These are phyloP conservation scores for Drosophila prostipennis DNA, from an alignment of 2,888 invertebrate species.

Conservation along the genomic window DNA sequence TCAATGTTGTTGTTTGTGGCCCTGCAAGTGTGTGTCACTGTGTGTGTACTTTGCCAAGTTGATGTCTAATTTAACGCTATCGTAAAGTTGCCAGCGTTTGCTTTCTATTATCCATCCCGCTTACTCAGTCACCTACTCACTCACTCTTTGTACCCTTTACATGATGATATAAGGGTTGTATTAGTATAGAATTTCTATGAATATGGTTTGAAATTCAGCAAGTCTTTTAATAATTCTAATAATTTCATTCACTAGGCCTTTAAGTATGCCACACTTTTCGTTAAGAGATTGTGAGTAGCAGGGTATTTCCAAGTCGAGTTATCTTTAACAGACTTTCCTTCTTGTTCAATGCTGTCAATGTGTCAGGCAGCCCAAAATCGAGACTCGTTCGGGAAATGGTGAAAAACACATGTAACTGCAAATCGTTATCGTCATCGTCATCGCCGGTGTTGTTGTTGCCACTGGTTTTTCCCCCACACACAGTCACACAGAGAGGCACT, in stretches of 20 bases:
- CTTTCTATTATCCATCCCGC: constrained; percentile 39
- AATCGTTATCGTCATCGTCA: constrained; percentile 54
- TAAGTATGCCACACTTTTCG: neutral
- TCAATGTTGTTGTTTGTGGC: constrained; percentile 50
- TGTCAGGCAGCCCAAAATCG: constrained; percentile 62
- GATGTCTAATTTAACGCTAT: constrained; percentile 78
- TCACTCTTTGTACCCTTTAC: neutral
- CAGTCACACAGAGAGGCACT: neutral
- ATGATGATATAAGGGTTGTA: neutral
- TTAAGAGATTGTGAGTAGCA: no score
- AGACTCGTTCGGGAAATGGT: constrained; percentile 57
- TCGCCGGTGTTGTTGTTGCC: constrained; percentile 25
- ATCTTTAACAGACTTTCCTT: neutral
- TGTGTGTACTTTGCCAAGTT: constrained; percentile 64
- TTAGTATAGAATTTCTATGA: no score
- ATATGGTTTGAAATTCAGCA: no score
- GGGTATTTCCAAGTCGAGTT: neutral
- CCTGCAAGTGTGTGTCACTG: constrained; percentile 20
- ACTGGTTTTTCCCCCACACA: constrained; percentile 7
- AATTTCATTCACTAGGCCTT: no score
- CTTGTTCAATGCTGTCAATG: constrained; percentile 62
- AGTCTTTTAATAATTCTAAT: no score
- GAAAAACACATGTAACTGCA: constrained; percentile 61
- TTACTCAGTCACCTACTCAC: neutral
- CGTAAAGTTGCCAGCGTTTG: constrained; percentile 67